Evolutionary conservation across 2,888 invertebrate genomes (phyloP).

Genomic region (Encarsia formosa): DNA sequence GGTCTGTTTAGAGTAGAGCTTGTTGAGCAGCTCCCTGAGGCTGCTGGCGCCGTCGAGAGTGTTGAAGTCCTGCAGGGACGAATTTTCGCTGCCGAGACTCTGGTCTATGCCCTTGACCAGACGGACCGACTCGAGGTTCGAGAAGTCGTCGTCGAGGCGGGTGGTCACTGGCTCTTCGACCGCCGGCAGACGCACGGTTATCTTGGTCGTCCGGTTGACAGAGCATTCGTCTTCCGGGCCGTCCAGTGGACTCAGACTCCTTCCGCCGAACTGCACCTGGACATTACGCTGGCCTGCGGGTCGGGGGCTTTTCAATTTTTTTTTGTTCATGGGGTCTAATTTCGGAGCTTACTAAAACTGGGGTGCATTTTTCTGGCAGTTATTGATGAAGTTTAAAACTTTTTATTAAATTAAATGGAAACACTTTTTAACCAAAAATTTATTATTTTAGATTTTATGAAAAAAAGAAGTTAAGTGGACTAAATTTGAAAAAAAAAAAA

Average conservation of each 20-base stretch:
- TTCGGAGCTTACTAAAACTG: no score
- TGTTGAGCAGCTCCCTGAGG: neutral
- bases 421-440: no score
- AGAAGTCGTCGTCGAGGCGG: slow-evolving; percentile 24
- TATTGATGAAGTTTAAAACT: no score
- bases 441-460: no score
- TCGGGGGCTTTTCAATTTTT: no score
- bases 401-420: no score
- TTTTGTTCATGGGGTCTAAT: no score
- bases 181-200: slow-evolving; percentile 29
- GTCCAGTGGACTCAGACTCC: slow-evolving; percentile 11
- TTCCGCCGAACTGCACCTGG: slow-evolving; percentile 22
- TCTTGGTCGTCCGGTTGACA: slow-evolving; percentile 30
- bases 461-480: no score
- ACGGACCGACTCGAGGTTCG: slow-evolving; percentile 35
- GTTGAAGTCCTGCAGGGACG: neutral
- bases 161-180: neutral
- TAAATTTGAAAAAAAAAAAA: no score
- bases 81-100: slow-evolving; percentile 3
- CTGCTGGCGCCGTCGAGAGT: neutral
- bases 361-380: no score
- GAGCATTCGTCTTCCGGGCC: neutral
- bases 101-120: slow-evolving; percentile 33
- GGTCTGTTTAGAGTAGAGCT: neutral
- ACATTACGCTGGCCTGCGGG: no score